phyloP scores from a whole-genome alignment of 2,797 vertebrate species.

The Scomberomorus guttatus region DNA sequence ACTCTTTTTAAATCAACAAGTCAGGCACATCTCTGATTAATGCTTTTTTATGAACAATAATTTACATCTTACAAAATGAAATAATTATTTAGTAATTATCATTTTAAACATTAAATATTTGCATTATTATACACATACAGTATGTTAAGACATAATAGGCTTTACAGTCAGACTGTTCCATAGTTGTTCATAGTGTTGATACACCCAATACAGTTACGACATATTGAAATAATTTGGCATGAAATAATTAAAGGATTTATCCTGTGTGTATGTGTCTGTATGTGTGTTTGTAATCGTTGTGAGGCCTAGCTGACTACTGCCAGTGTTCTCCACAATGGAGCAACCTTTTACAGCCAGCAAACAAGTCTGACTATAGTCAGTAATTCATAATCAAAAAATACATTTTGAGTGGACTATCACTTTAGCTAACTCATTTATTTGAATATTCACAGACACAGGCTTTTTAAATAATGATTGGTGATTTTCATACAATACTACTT shows the following conservation, averaged over 20 bases:
- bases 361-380: background rate
- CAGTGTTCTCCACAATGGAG: background rate
- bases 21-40: slow-evolving; percentile 54
- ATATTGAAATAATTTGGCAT: slow-evolving; percentile 45
- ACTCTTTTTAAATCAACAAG: background rate
- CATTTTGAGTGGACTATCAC: slow-evolving; percentile 7
- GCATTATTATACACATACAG: slow-evolving; percentile 51
- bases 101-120: slow-evolving; percentile 53
- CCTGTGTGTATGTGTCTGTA: background rate
- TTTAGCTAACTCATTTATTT: slow-evolving; percentile 9
- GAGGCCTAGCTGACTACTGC: background rate
- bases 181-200: slow-evolving; percentile 45
- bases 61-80: slow-evolving; percentile 82
- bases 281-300: background rate
- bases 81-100: slow-evolving; percentile 67
- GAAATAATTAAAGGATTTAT: too few species aligned
- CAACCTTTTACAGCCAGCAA: background rate
- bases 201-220: slow-evolving; percentile 42
- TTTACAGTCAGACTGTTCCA: slow-evolving; percentile 62
- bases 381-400: background rate
- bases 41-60: slow-evolving; percentile 81
- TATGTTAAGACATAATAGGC: slow-evolving; percentile 53
- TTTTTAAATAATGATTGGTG: slow-evolving; percentile 24
- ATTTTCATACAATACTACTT: slow-evolving; percentile 29
- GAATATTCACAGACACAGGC: slow-evolving; percentile 16